Conservation (phyloP, 2,888 invertebrate species). For the Dendrolimus pini region DNA sequence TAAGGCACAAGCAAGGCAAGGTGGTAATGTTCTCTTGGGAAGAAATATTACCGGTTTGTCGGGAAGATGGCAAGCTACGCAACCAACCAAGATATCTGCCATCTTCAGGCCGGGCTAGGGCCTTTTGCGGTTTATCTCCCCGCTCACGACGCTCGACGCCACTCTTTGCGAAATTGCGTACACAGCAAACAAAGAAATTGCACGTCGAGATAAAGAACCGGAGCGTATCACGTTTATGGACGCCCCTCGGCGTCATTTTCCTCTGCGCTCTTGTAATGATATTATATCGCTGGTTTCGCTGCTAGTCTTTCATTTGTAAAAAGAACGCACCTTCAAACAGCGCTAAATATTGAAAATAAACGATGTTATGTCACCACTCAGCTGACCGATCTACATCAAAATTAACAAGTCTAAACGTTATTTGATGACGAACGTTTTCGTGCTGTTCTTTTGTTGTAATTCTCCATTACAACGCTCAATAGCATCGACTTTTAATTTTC, state of each 20-base stretch:
- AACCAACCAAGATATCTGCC: slow-evolving; percentile 46
- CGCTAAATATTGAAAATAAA: slow-evolving; percentile 10
- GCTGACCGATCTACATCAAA: too few relatives aligned
- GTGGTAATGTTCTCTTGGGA: slow-evolving; percentile 5
- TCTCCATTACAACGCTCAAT: too few relatives aligned
- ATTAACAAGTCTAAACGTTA: too few relatives aligned
- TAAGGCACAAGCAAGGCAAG: too few relatives aligned
- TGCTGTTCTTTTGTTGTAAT: too few relatives aligned
- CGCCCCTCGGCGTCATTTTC: slow-evolving; percentile 10
- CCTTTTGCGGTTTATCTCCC: slow-evolving; percentile 52
- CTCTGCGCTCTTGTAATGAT: slow-evolving; percentile 15
- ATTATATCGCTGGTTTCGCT: slow-evolving; percentile 20
- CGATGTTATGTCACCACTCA: too few relatives aligned
- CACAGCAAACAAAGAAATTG: slow-evolving; percentile 67
- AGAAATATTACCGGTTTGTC: slow-evolving; percentile 37
- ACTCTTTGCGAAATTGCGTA: slow-evolving; percentile 65
- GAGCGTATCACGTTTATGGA: slow-evolving; percentile 45
- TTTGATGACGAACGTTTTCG: too few relatives aligned
- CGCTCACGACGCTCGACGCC: slow-evolving; percentile 29
- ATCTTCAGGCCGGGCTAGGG: slow-evolving; percentile 40
- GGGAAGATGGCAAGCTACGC: slow-evolving; percentile 26
- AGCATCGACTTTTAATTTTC: too few relatives aligned
- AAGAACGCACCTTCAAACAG: slow-evolving; percentile 10
- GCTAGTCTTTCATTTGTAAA: slow-evolving; percentile 16
- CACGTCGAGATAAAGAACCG: slow-evolving; percentile 53